These are phyloP conservation scores for Porites lobata DNA, from an alignment of 92 coral and sea anemone genomes.

Conservation along the genomic window DNA sequence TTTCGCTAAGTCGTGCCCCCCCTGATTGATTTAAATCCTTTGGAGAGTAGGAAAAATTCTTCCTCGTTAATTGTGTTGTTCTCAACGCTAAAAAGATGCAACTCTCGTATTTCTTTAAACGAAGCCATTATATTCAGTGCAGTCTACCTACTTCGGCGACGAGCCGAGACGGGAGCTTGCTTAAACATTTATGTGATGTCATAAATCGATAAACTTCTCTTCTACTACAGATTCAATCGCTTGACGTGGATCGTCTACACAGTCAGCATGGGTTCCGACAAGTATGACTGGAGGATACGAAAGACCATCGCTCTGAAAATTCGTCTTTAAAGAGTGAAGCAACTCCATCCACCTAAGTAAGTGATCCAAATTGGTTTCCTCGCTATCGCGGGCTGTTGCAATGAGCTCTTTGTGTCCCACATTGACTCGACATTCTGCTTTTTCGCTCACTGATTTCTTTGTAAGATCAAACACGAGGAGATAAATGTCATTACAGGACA, in stretches of 20 bases:
- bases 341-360: background rate
- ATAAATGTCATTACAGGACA: background rate
- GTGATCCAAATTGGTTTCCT: background rate
- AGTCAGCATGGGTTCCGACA: constrained; percentile 16
- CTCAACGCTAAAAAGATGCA: too few relatives aligned
- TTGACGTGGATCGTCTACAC: background rate
- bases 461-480: background rate
- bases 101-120: too few relatives aligned
- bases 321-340: background rate
- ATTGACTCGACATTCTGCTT: background rate
- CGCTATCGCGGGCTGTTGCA: background rate
- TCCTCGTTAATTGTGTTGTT: too few relatives aligned
- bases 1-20: too few relatives aligned
- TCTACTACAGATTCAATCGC: background rate
- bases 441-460: background rate
- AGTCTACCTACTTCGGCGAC: too few relatives aligned
- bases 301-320: background rate
- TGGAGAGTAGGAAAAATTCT: too few relatives aligned
- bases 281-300: constrained; percentile 2
- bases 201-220: too few relatives aligned
- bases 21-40: too few relatives aligned
- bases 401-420: background rate
- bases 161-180: too few relatives aligned
- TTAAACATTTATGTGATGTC: too few relatives aligned
- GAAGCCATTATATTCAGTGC: too few relatives aligned